Evolutionary conservation across 1,140 invertebrate species (phyloP).

Genomic region (Trichonephila inaurata): DNA sequence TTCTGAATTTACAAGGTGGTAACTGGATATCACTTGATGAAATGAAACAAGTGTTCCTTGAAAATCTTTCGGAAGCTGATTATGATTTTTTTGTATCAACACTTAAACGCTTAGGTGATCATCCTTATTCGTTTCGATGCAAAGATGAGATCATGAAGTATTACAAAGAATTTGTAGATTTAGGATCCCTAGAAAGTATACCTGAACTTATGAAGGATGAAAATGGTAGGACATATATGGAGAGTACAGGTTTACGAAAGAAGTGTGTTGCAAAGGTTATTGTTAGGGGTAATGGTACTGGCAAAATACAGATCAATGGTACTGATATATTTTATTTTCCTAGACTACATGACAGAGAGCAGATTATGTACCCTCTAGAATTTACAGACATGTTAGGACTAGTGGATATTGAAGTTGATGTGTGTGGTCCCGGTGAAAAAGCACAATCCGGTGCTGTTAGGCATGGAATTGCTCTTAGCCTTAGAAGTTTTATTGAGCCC

Average conservation of each 20-base stretch:
- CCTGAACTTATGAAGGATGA: constrained; percentile 85
- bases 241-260: constrained; percentile 86
- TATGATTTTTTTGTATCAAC: constrained; percentile 88
- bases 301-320: constrained; percentile 91
- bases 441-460: constrained; percentile 92
- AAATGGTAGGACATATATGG: constrained; percentile 86
- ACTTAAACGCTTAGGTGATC: constrained; percentile 86
- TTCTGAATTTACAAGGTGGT: constrained; percentile 82
- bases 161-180: constrained; percentile 83
- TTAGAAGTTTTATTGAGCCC: constrained; percentile 90
- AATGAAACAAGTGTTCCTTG: constrained; percentile 86
- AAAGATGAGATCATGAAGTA: constrained; percentile 88
- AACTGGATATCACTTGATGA: constrained; percentile 87
- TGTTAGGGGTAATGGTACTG: constrained; percentile 88
- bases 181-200: constrained; percentile 82
- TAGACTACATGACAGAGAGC: constrained; percentile 84
- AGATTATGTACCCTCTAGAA: constrained; percentile 92
- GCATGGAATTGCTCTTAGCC: constrained; percentile 89
- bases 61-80: constrained; percentile 86
- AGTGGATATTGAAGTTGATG: constrained; percentile 89
- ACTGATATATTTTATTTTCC: constrained; percentile 87
- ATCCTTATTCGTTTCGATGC: constrained; percentile 85
- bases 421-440: constrained; percentile 85
- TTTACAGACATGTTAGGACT: constrained; percentile 88
- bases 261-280: constrained; percentile 85